These are phyloP conservation scores for Yponomeuta malinellus DNA, from an alignment of 2,888 invertebrate genomes.

Conservation along the genomic window DNA sequence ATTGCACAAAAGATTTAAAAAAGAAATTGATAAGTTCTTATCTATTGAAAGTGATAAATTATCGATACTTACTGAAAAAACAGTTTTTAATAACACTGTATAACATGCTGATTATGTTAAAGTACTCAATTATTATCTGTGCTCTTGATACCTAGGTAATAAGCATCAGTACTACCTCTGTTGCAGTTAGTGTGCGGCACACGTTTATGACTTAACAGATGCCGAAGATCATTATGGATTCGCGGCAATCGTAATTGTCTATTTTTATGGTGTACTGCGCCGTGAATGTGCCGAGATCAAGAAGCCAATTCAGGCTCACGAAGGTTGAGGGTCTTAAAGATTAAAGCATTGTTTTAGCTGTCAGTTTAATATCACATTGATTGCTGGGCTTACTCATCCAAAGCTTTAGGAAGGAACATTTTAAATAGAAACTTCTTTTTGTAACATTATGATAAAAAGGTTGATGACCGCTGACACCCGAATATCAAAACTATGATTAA, in stretches of 20 bases:
- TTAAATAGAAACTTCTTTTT: too few species aligned
- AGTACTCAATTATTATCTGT: too few species aligned
- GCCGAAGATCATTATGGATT: neutral
- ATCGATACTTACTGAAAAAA: too few species aligned
- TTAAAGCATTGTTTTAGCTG: neutral
- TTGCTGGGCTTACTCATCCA: neutral
- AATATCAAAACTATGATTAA: constrained; percentile 17
- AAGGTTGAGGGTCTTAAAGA: neutral
- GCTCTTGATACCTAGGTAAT: too few species aligned
- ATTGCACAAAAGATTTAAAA: too few species aligned
- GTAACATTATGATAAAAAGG: constrained; percentile 6
- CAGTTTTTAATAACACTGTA: too few species aligned
- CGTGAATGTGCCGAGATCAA: neutral
- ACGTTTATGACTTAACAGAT: neutral
- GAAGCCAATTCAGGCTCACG: neutral
- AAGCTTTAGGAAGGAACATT: too few species aligned
- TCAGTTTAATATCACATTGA: neutral
- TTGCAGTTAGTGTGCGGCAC: neutral
- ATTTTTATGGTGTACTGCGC: neutral
- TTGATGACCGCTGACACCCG: constrained; percentile 12
- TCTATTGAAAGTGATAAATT: too few species aligned
- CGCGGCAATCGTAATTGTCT: neutral
- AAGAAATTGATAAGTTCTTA: too few species aligned
- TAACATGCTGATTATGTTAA: too few species aligned
- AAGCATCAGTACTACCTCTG: neutral